Base-by-base conservation (phyloP, 2,797 vertebrate genomes). In the Dendrocincla fuliginosa region DNA sequence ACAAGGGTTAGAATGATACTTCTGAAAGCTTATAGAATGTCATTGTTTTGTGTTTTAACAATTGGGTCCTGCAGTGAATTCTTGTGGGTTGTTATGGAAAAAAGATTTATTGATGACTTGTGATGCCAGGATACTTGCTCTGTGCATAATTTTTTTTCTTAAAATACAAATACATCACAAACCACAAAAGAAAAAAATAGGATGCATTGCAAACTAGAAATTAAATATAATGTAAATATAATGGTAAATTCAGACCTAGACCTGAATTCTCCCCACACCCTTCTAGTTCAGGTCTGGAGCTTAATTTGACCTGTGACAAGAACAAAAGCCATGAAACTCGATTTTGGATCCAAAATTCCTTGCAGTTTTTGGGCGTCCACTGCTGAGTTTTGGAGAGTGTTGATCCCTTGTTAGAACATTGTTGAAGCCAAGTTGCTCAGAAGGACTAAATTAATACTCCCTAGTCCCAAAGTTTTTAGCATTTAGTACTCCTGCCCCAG, bases 21-120 rank as follows among this genome's bases (percentile, higher is more conserved):
- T 89, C 91, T 94, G 93, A 84, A 97, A 95, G 77, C 85, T 97
- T 95, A 92, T 87, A 95, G 79, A 90, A 77, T 89, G 70, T 93
- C 85, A 80, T 63, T 79, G 90, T 77, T 79, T 97, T 90, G 67
- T 86, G 69, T 91, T 96, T 93, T 81, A 95, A 95, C 89, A 88
- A 86, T 85, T 95, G 57, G 39, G 87, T 96, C 91, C 93, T 83
- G 60, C 88, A 83, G 91, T 95, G 94, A 94, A 93, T 96, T 97
- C 93, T 81, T 92, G 91, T 95, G 89, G 94, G 49, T 94, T 68
- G 94, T 90, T 90, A 96, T 84, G 91, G 93, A 94, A 94, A 94
- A 87, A 89, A 94, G 87, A 95, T 91, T 80, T 87, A 85, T 86
- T 90, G 41, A 55, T 53, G 90, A 94, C 37, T 87, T 65, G 8